Percentiles rank a stretch among this genome's conserved stretches.
These are phyloP conservation scores for Scaptomyza graminum DNA, from an alignment of 1,140 invertebrate genomes.

Conservation along the genomic window DNA sequence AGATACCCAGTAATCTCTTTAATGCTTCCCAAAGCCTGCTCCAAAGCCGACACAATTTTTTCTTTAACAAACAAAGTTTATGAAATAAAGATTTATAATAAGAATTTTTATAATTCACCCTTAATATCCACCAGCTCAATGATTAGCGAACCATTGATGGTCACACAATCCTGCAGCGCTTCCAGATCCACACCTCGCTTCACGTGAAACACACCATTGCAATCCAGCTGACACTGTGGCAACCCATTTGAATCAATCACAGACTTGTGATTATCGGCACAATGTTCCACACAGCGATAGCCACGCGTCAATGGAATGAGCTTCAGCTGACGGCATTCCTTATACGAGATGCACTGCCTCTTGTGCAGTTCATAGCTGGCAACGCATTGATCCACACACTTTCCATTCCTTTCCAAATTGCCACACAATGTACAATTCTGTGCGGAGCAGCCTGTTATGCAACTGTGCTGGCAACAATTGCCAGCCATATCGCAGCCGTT, in stretches of 20 bases:
- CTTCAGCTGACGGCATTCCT: slow-evolving; percentile 55
- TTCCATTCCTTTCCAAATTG: slow-evolving; percentile 33
- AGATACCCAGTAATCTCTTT: slow-evolving; percentile 92
- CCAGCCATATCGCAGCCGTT: slow-evolving; percentile 56
- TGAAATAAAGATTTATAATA: background rate
- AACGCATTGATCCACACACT: slow-evolving; percentile 63
- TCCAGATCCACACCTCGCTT: slow-evolving; percentile 44
- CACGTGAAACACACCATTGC: slow-evolving; percentile 60
- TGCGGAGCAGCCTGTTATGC: slow-evolving; percentile 57
- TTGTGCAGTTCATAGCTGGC: slow-evolving; percentile 54
- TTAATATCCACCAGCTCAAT: slow-evolving; percentile 66
- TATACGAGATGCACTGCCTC: slow-evolving; percentile 49
- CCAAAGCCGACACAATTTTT: slow-evolving; percentile 84
- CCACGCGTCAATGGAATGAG: slow-evolving; percentile 52
- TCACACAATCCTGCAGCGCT: slow-evolving; percentile 59
- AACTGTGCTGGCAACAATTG: slow-evolving; percentile 60
- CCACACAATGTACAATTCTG: slow-evolving; percentile 61
- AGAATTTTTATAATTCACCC: slow-evolving; percentile 35
- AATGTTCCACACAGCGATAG: slow-evolving; percentile 54
- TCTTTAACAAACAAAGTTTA: slow-evolving; percentile 31
- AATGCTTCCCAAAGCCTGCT: slow-evolving; percentile 89
- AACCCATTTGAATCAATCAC: background rate
- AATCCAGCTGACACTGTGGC: slow-evolving; percentile 52
- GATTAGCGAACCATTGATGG: slow-evolving; percentile 68
- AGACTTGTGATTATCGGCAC: slow-evolving; percentile 61